A percentile compares a stretch with the other conserved stretches of the same genome.
phyloP scores from a whole-genome alignment of 2,113 vertebrate genomes.

The Platysteira castanea region DNA sequence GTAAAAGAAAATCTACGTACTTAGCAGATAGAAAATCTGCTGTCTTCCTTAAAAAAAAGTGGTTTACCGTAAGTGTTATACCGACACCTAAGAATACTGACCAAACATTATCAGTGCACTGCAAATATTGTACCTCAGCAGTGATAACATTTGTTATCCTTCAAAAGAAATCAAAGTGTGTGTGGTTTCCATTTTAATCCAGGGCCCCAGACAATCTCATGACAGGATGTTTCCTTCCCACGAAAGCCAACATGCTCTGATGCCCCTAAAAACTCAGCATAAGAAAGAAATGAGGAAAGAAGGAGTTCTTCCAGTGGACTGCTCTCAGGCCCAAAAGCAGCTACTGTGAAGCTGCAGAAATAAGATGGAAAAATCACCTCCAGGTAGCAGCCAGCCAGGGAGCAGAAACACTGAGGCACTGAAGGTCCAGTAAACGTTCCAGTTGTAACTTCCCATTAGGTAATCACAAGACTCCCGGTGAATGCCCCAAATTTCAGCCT shows the following conservation, averaged over 20 bases:
- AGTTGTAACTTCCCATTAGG: background rate
- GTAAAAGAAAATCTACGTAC: background rate
- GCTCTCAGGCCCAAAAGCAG: background rate
- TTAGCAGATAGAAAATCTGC: background rate
- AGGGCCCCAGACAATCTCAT: background rate
- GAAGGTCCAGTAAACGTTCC: background rate
- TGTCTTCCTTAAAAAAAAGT: background rate
- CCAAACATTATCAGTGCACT: background rate
- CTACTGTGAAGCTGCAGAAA: background rate
- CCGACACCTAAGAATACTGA: background rate
- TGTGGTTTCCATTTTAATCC: background rate
- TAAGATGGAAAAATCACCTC: background rate
- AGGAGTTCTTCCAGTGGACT: background rate
- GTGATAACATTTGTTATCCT: background rate
- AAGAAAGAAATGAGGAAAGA: background rate
- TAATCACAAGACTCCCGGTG: background rate
- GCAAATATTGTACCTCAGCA: background rate
- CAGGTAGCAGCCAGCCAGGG: background rate
- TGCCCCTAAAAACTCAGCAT: background rate
- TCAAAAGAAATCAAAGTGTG: background rate
- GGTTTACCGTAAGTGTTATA: background rate
- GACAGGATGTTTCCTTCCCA: background rate
- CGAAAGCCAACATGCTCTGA: background rate
- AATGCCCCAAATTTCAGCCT: background rate
- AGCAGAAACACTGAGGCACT: background rate